A percentile compares a stretch with the other conserved stretches of the same genome.
These are phyloP conservation scores for Nephrotoma flavescens DNA, from an alignment of 2,888 invertebrate species.

Conservation along the genomic window DNA sequence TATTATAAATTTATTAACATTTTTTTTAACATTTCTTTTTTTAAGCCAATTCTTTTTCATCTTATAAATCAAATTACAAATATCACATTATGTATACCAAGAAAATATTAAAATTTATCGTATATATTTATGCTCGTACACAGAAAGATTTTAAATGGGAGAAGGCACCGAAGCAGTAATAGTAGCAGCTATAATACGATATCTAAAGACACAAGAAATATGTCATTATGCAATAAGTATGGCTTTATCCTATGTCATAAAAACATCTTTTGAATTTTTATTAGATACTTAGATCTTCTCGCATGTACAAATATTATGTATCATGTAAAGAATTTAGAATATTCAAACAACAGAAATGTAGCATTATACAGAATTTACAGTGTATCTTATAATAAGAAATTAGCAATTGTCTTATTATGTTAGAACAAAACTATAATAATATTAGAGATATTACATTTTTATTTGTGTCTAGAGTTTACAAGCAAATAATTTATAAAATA, in stretches of 20 bases:
- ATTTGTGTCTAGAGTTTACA: no score
- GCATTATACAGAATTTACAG: not conserved
- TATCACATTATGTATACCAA: not conserved
- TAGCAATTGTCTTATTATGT: not conserved
- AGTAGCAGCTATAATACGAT: not conserved
- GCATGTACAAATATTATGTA: not conserved
- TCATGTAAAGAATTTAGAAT: no score
- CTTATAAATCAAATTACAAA: not conserved
- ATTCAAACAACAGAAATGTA: no score
- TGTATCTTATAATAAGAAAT: not conserved
- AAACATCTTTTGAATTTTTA: not conserved
- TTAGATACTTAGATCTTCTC: not conserved
- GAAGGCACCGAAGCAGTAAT: not conserved
- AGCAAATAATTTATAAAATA: no score
- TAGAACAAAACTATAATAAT: not conserved
- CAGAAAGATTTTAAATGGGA: not conserved
- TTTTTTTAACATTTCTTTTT: not conserved
- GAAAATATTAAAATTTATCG: not conserved
- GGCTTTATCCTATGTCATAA: not conserved
- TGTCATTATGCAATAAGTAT: not conserved
- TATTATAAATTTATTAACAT: not conserved
- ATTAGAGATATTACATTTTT: no score
- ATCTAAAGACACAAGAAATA: not conserved
- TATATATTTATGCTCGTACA: not conserved
- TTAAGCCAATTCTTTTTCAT: not conserved